Percentiles rank a stretch among this genome's conserved stretches.
phyloP scores from a whole-genome alignment of 2,797 vertebrate species.

The Macropodus opercularis region DNA sequence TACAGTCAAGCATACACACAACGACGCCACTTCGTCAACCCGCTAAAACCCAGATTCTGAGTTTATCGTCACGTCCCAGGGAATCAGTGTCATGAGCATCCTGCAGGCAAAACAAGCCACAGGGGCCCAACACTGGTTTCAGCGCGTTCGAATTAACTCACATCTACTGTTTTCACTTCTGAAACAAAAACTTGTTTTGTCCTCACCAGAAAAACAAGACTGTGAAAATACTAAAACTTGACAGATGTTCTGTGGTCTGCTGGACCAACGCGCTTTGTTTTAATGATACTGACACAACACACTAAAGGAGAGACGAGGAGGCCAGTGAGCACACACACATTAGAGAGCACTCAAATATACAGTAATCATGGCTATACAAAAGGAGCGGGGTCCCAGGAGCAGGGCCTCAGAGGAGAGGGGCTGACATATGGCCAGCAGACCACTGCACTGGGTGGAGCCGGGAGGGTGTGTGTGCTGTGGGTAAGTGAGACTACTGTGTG shows the following conservation, averaged over 20 bases:
- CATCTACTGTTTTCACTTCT: conserved; percentile 13
- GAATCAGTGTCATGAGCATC: conserved; percentile 33
- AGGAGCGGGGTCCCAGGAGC: conserved; percentile 65
- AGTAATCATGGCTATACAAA: conserved; percentile 30
- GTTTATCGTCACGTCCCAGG: conserved; percentile 25
- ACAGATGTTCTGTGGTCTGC: conserved; percentile 34
- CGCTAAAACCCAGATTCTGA: conserved; percentile 22
- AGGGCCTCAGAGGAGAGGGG: conserved; percentile 66
- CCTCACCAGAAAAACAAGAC: conserved; percentile 9
- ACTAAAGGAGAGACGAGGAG: conserved; percentile 24
- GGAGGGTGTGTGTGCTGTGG: conserved; percentile 47
- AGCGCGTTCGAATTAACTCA: conserved; percentile 38
- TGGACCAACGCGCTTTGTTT: conserved; percentile 38
- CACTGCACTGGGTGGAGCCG: conserved; percentile 72
- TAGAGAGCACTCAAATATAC: conserved; percentile 31
- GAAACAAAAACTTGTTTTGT: conserved; percentile 12
- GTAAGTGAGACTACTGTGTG: conserved; percentile 33
- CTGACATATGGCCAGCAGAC: conserved; percentile 84
- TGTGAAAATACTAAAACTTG: conserved; percentile 23
- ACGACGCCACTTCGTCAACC: conserved; percentile 30
- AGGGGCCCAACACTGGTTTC: conserved; percentile 20
- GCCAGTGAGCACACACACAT: conserved; percentile 38
- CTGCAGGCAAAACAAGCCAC: conserved; percentile 27
- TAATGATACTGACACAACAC: conserved; percentile 10
- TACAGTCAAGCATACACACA: conserved; percentile 16